phyloP scores from a whole-genome alignment of 2,113 vertebrate species.

The Plecturocebus donacophilus region DNA sequence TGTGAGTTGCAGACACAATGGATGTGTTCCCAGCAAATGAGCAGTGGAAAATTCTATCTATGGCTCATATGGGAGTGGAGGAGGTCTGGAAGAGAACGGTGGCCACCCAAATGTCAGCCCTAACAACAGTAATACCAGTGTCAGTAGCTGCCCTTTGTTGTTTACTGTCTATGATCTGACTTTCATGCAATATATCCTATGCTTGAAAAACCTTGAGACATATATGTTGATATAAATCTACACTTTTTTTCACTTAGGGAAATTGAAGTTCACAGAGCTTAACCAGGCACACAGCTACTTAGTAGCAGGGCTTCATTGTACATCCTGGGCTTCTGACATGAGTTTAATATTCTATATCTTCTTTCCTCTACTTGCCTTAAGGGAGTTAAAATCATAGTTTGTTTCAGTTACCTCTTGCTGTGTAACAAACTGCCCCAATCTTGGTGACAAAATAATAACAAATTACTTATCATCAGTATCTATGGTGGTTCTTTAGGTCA shows the following conservation, averaged over 20 bases:
- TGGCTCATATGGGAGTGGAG: neutral
- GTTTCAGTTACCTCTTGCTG: neutral
- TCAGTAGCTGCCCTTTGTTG: too few species aligned
- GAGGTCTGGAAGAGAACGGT: neutral
- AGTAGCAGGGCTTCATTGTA: neutral
- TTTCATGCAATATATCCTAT: neutral
- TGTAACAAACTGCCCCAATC: neutral
- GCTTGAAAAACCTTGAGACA: neutral
- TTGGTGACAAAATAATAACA: neutral
- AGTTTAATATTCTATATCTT: neutral
- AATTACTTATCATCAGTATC: neutral
- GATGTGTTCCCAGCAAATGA: neutral
- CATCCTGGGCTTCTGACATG: neutral
- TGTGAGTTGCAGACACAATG: neutral
- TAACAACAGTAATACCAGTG: fast-evolving
- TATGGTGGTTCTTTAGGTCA: neutral
- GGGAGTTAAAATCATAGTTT: neutral
- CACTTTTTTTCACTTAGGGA: neutral
- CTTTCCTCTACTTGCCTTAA: neutral
- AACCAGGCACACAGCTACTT: neutral
- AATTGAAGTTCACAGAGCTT: neutral
- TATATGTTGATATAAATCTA: neutral
- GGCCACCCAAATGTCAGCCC: neutral
- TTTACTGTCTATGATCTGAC: neutral
- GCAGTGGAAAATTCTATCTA: neutral